Evolutionary conservation across 1,140 invertebrate species (phyloP).

Genomic region (Drosophila lowei): DNA sequence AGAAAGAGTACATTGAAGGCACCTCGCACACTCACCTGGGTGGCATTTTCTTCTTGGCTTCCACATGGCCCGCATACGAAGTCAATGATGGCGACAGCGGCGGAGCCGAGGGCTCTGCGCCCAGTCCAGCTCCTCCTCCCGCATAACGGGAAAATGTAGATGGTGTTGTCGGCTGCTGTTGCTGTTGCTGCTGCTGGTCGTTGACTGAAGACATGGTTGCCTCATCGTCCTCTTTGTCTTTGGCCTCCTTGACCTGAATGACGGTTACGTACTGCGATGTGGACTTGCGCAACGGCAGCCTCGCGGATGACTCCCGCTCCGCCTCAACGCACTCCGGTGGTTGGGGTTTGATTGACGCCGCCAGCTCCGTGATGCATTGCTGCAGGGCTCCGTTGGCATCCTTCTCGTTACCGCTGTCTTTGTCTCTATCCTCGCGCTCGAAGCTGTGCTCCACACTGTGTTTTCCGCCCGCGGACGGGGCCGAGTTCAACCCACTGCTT

Average conservation of each 20-base stretch:
- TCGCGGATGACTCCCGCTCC: constrained; percentile 11
- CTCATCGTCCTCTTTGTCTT: constrained; percentile 72
- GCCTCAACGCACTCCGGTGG: neutral
- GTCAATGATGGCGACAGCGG: constrained; percentile 82
- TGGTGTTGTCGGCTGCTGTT: constrained; percentile 39
- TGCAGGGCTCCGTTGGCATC: constrained; percentile 77
- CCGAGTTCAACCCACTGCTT: constrained; percentile 50
- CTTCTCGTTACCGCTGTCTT: constrained; percentile 79
- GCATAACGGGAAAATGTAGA: constrained; percentile 65
- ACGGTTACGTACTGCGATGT: constrained; percentile 93
- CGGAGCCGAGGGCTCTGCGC: constrained; percentile 66
- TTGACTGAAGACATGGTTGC: constrained; percentile 25
- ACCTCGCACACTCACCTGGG: constrained; percentile 84
- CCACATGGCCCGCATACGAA: constrained; percentile 80
- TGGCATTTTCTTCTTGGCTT: constrained; percentile 86
- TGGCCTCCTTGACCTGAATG: constrained; percentile 90
- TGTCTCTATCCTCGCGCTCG: constrained; percentile 71
- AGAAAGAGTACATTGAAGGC: neutral
- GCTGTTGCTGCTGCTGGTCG: constrained; percentile 29
- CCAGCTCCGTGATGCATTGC: constrained; percentile 87
- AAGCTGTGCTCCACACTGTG: constrained; percentile 63
- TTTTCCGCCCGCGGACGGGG: constrained; percentile 45
- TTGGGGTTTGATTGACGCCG: constrained; percentile 80
- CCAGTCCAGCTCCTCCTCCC: constrained; percentile 11
- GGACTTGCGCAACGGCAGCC: constrained; percentile 77